Conservation (phyloP, 2,113 vertebrate species). For the Calidris pugnax region DNA sequence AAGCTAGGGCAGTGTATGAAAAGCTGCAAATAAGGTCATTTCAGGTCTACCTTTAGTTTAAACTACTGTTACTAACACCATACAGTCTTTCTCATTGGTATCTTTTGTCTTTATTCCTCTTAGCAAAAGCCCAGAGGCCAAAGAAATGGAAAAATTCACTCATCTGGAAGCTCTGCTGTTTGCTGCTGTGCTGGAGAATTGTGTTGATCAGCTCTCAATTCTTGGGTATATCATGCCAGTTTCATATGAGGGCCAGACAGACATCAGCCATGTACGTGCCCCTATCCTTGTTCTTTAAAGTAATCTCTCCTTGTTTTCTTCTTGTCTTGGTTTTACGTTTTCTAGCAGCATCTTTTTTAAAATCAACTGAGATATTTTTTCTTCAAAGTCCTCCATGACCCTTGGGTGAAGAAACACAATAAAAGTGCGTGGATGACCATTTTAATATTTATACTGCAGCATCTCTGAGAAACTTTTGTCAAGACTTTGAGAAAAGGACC, state of each 20-base stretch:
- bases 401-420: background rate
- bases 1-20: background rate
- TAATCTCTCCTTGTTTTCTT: background rate
- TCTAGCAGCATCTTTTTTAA: background rate
- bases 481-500: background rate
- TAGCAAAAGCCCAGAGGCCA: background rate
- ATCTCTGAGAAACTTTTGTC: background rate
- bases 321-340: background rate
- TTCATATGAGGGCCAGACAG: background rate
- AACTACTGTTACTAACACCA: background rate
- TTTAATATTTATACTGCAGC: background rate
- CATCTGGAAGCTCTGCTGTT: slow-evolving; percentile 72
- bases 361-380: background rate
- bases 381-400: background rate
- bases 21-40: background rate
- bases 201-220: slow-evolving; percentile 79
- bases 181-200: slow-evolving; percentile 76
- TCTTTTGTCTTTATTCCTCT: slow-evolving; percentile 7
- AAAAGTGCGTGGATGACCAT: background rate
- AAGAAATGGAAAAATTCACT: slow-evolving; percentile 46
- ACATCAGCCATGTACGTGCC: slow-evolving; percentile 46
- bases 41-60: background rate
- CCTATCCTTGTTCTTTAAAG: background rate
- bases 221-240: slow-evolving; percentile 75
- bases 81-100: background rate